Evolutionary conservation across 1,140 invertebrate genomes (phyloP).

Genomic region (Nasonia giraulti): DNA sequence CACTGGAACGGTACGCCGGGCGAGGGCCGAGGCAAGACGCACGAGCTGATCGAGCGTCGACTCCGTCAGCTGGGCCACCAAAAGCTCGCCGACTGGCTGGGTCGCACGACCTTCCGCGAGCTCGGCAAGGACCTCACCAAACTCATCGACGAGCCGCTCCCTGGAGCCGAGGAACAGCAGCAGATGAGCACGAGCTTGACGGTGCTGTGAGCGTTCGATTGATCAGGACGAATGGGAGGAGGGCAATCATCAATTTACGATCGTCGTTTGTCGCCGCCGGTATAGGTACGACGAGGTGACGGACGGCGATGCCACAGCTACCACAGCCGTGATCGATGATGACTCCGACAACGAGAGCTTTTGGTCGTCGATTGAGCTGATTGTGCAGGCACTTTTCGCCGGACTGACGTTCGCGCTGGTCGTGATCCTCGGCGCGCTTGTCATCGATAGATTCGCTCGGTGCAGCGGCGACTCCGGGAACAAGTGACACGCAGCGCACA

Average conservation of each 20-base stretch:
- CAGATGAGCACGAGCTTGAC: not conserved
- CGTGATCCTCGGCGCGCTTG: not conserved
- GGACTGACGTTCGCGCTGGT: conserved; percentile 12
- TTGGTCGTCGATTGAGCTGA: conserved; percentile 15
- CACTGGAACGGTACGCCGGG: conserved; percentile 75
- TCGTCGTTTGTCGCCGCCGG: not conserved
- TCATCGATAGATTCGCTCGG: conserved; percentile 33
- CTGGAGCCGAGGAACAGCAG: not conserved
- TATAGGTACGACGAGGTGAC: not conserved
- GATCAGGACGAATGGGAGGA: not conserved
- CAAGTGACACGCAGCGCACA: not conserved
- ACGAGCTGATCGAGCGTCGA: conserved; percentile 73
- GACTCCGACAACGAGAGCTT: not conserved
- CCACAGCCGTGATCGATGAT: conserved; percentile 2
- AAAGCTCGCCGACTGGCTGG: conserved; percentile 78
- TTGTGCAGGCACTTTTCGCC: not conserved
- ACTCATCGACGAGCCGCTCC: conserved; percentile 64
- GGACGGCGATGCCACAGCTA: not conserved
- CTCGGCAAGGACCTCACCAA: conserved; percentile 76
- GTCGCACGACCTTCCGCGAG: conserved; percentile 76
- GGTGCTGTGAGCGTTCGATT: not conserved
- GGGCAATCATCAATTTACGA: not conserved
- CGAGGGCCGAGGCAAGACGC: conserved; percentile 75
- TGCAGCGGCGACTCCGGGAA: not conserved
- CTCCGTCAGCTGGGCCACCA: conserved; percentile 76